Conservation (phyloP, 2,888 invertebrate species). For the Bimastos eiseni region DNA sequence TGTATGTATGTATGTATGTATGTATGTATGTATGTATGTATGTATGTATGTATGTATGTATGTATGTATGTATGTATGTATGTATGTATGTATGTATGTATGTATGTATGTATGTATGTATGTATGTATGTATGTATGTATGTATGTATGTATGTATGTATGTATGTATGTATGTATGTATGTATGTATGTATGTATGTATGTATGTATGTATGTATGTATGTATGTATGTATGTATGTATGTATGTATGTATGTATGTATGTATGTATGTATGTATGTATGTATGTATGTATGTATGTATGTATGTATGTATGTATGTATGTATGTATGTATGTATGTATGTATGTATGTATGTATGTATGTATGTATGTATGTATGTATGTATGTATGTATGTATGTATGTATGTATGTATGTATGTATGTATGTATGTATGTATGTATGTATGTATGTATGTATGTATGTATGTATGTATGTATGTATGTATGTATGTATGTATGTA, state of each 20-base stretch:
- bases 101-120: slow-evolving; percentile 25
- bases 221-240: not conserved
- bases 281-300: not conserved
- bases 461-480: slow-evolving; percentile 22
- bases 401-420: slow-evolving; percentile 31
- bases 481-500: not conserved
- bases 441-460: not conserved
- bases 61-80: not conserved
- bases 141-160: slow-evolving; percentile 28
- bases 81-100: not conserved
- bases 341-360: slow-evolving; percentile 26
- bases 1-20: no score
- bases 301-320: not conserved
- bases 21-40: no score
- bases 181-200: slow-evolving; percentile 28
- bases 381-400: slow-evolving; percentile 29
- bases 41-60: slow-evolving; percentile 18
- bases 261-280: slow-evolving; percentile 24
- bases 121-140: slow-evolving; percentile 25
- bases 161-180: slow-evolving; percentile 30
- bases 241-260: slow-evolving; percentile 22
- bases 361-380: slow-evolving; percentile 27
- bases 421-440: not conserved
- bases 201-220: not conserved
- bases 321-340: slow-evolving; percentile 18